A percentile compares a stretch with the other conserved stretches of the same genome.
phyloP scores from a whole-genome alignment of 2,797 vertebrate species.

The Hemitrygon akajei region DNA sequence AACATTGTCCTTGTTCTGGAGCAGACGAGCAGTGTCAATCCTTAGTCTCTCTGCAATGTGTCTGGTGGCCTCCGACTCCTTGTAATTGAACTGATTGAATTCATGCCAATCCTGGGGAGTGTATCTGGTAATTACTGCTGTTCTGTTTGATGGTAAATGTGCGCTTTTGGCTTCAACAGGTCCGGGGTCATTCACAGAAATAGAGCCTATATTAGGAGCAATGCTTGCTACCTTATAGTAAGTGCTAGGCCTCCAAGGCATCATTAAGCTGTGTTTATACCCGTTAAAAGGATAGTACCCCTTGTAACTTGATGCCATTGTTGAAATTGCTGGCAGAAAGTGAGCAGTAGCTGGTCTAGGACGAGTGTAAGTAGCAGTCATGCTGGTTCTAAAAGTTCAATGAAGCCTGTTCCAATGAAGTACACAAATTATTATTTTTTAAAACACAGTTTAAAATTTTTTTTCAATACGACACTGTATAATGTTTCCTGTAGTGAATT shows the following conservation, averaged over 20 bases:
- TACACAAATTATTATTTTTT: constrained; percentile 10
- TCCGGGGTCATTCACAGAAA: constrained; percentile 59
- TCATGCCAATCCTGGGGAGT: constrained; percentile 80
- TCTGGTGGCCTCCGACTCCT: constrained; percentile 70
- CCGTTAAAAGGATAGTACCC: constrained; percentile 57
- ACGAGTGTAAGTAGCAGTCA: constrained; percentile 64
- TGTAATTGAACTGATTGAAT: constrained; percentile 75
- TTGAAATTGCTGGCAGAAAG: constrained; percentile 77
- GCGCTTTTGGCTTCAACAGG: constrained; percentile 61
- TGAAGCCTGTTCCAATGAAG: constrained; percentile 44
- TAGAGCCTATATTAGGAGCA: constrained; percentile 54
- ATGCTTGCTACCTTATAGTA: constrained; percentile 63
- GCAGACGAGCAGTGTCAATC: constrained; percentile 69
- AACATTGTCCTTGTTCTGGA: constrained; percentile 79
- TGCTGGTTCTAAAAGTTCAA: constrained; percentile 76
- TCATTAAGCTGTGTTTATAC: constrained; percentile 60
- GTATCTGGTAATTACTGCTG: constrained; percentile 64
- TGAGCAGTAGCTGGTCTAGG: constrained; percentile 62
- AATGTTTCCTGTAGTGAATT: background rate
- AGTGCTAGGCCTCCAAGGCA: constrained; percentile 69
- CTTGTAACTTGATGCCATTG: constrained; percentile 71
- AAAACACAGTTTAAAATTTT: background rate
- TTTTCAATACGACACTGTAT: background rate
- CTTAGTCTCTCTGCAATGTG: constrained; percentile 77
- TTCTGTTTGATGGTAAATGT: constrained; percentile 74